These are phyloP conservation scores for Malthinus seriepunctatus DNA, from an alignment of 2,888 invertebrate species.

Conservation along the genomic window DNA sequence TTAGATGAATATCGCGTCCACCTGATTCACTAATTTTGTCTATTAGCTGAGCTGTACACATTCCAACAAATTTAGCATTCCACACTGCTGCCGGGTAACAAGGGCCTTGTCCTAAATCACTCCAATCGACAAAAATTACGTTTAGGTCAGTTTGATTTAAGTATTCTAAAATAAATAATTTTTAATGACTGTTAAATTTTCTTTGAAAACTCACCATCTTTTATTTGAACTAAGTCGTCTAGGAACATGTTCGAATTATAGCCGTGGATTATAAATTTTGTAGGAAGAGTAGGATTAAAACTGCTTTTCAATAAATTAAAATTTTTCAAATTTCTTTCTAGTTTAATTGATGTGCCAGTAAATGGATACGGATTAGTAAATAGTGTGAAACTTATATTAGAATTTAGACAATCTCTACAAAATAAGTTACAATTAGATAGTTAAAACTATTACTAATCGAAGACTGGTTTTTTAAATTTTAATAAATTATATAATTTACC, in stretches of 20 bases:
- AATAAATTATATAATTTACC: not conserved
- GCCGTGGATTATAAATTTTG: constrained; percentile 70
- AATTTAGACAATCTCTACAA: not conserved
- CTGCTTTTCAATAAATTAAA: constrained; percentile 60
- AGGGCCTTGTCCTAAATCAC: constrained; percentile 60
- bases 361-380: constrained; percentile 4
- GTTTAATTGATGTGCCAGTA: constrained; percentile 31
- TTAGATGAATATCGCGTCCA: constrained; percentile 60
- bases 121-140: constrained; percentile 68
- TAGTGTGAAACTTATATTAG: not conserved
- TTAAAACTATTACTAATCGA: too few relatives aligned
- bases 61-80: constrained; percentile 64
- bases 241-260: constrained; percentile 69
- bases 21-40: constrained; percentile 58
- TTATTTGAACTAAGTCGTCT: constrained; percentile 55
- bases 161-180: constrained; percentile 56
- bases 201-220: constrained; percentile 54
- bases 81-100: constrained; percentile 68
- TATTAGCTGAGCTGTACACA: constrained; percentile 62
- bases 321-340: constrained; percentile 52
- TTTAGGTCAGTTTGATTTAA: constrained; percentile 60
- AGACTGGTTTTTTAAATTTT: not conserved
- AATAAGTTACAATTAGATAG: too few relatives aligned
- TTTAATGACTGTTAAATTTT: not conserved
- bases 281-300: constrained; percentile 58